Evolutionary conservation across 2,888 invertebrate species (phyloP), one percentile per base, ranked within the genome.

Genomic region (Nematopogon swammerdamellus): DNA sequence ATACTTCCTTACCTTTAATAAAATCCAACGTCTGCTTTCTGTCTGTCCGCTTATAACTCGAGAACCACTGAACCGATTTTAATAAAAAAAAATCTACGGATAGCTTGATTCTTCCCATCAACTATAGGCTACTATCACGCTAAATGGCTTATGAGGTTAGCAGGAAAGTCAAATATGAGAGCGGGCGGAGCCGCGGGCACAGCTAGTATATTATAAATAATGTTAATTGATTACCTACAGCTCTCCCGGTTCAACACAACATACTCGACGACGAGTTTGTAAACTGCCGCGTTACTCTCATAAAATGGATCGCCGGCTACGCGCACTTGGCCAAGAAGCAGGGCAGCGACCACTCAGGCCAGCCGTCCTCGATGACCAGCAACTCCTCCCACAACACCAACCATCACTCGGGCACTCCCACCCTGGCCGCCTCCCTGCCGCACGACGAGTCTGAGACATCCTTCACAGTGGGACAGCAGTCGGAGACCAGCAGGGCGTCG

Each of bases 281-380:
- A 16, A 63, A 83, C 45, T 95, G 92, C 62, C 85, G 94, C 57
- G 94, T 95, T 42, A 89, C 88, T 5, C 79, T 96, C 30, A 90
- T 96, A 54, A 92, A 92, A 68, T 96, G 95, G 95, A 82, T 95
- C 18, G 89, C 92, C 0, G 90, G 84, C 59, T 92, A 89, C 60
- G 89, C 90, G 1, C 92, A 93, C 63, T 87, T 90, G 56, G 83
- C 86, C 56, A 87, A 85, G 65, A 85, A 82, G 57, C 81, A 81
- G 53, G 79, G 81, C 51, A 79, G 74, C 48, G 80, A 80, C 18
- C 47, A 51, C 1, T 69, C 65, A 0, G 75, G 76, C 0, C 77
- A 76, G 54, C 76, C 77, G 0, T 75, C 80, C 0, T 80, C 80
- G 0, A 73, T 79, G 67, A 74, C 74, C 1, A 77, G 77, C 47